These are phyloP conservation scores for Drosophila nasuta DNA, from an alignment of 1,140 invertebrate species.

Conservation along the genomic window DNA sequence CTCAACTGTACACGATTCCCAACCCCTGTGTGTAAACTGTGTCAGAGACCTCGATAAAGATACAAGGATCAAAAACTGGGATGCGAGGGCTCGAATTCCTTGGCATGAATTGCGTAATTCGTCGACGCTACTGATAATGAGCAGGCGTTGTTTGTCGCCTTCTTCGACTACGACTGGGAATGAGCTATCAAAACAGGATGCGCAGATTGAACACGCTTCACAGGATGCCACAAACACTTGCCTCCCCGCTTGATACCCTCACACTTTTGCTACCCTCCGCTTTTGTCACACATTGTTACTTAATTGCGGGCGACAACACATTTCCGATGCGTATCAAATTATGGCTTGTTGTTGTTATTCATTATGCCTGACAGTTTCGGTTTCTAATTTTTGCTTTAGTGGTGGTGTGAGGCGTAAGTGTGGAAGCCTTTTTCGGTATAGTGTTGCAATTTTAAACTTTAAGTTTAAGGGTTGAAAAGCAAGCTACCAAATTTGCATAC, in stretches of 20 bases:
- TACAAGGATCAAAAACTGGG: constrained; percentile 4
- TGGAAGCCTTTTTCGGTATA: constrained; percentile 29
- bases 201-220: constrained; percentile 61
- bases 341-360: constrained; percentile 39
- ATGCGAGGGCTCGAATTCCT: constrained; percentile 25
- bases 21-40: constrained; percentile 54
- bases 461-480: constrained; percentile 18
- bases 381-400: not conserved
- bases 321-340: constrained; percentile 77
- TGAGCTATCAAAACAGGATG: constrained; percentile 59
- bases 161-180: not conserved
- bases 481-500: constrained; percentile 35
- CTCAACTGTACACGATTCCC: constrained; percentile 24
- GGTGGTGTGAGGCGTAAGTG: constrained; percentile 3
- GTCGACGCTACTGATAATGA: constrained; percentile 67
- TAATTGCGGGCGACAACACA: constrained; percentile 53
- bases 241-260: not conserved
- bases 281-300: constrained; percentile 19
- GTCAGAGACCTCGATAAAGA: constrained; percentile 48
- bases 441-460: constrained; percentile 25
- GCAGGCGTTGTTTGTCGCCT: constrained; percentile 31
- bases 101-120: constrained; percentile 72
- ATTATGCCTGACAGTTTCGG: constrained; percentile 23
- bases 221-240: constrained; percentile 14
- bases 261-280: not conserved